Conservation (phyloP, 2,888 invertebrate genomes). For the Malthinus flaveolus region DNA sequence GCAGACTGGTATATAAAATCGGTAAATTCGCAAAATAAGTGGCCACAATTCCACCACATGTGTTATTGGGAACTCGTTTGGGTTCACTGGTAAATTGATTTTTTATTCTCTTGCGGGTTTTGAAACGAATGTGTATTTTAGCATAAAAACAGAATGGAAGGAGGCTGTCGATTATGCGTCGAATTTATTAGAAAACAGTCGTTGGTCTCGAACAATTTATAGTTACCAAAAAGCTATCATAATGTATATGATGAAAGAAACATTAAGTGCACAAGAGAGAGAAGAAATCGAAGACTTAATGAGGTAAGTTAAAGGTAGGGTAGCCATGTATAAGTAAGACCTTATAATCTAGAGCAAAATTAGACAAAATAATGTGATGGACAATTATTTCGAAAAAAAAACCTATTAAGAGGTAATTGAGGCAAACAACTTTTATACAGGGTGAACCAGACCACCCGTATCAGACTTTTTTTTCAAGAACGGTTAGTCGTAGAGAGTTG, state of each 20-base stretch:
- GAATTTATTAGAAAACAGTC: conserved; percentile 73
- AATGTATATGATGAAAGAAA: conserved; percentile 71
- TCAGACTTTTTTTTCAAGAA: no score
- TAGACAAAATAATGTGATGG: no score
- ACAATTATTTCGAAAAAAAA: no score
- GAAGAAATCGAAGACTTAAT: conserved; percentile 67
- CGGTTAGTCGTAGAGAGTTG: no score
- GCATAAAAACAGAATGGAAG: conserved; percentile 75
- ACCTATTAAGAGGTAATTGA: no score
- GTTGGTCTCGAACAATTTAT: conserved; percentile 92
- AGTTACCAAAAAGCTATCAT: conserved; percentile 87
- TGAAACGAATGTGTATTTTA: conserved; percentile 47
- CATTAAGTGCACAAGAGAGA: conserved; percentile 57
- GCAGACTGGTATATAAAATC: conserved; percentile 78
- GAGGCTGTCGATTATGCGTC: conserved; percentile 74
- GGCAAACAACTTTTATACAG: no score
- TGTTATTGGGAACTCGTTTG: conserved; percentile 95
- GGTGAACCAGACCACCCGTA: no score
- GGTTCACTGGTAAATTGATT: conserved; percentile 71
- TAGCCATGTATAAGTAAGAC: no score
- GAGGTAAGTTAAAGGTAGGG: conserved; percentile 66
- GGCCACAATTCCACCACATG: conserved; percentile 91
- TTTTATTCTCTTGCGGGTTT: no score
- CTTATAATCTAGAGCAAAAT: no score
- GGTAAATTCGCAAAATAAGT: conserved; percentile 78